phyloP scores from a whole-genome alignment of 2,113 vertebrate species.

The Oncorhynchus keta region DNA sequence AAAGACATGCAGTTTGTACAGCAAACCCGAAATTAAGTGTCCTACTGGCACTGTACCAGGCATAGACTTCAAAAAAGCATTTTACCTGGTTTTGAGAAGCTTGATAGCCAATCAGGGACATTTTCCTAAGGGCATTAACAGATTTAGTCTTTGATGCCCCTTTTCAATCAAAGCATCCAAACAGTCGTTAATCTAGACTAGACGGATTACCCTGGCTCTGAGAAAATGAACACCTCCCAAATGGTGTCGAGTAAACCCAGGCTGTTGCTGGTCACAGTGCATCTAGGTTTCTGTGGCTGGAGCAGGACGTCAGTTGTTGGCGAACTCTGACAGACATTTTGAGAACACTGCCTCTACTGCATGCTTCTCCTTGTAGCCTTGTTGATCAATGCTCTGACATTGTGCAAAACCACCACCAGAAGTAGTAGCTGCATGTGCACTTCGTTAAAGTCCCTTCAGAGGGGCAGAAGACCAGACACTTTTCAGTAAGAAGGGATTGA shows the following conservation, averaged over 20 bases:
- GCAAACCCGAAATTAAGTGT: slow-evolving; percentile 9
- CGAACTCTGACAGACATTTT: slow-evolving; percentile 27
- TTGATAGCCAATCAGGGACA: no score
- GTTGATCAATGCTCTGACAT: slow-evolving; percentile 58
- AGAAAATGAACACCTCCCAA: slow-evolving; percentile 5
- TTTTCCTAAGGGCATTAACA: not conserved
- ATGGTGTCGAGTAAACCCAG: not conserved
- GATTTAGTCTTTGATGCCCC: not conserved
- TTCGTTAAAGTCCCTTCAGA: slow-evolving; percentile 34
- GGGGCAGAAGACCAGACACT: not conserved
- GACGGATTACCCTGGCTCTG: not conserved
- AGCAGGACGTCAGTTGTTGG: slow-evolving; percentile 20
- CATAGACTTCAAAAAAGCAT: not conserved
- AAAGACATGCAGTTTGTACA: slow-evolving; percentile 17
- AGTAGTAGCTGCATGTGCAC: slow-evolving; percentile 36
- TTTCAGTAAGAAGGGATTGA: slow-evolving; percentile 1
- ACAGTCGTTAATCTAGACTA: not conserved
- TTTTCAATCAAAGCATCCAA: slow-evolving; percentile 1
- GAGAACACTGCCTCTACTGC: slow-evolving; percentile 24
- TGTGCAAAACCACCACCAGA: slow-evolving; percentile 25
- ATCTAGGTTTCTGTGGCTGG: no score
- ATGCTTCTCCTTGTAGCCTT: slow-evolving; percentile 6
- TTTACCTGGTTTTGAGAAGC: no score
- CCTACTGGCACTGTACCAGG: not conserved
- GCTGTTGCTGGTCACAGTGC: not conserved